Percentiles rank a stretch among this genome's conserved stretches.
Evolutionary conservation across 2,888 invertebrate genomes (phyloP).

Genomic region (Drosophila macrospina): DNA sequence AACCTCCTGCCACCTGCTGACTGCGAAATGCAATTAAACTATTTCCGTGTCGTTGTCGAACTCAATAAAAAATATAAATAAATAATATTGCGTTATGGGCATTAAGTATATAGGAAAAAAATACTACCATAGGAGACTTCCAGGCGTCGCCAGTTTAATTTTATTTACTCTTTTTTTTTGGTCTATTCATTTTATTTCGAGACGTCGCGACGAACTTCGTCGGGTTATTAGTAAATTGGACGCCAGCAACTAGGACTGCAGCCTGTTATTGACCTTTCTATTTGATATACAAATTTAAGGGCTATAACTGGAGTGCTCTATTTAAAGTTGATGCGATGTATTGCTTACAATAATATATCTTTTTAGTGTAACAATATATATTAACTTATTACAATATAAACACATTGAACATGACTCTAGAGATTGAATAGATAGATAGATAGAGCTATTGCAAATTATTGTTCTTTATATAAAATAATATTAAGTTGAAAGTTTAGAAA

Average conservation of each 20-base stretch:
- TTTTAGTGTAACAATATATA: too few relatives aligned
- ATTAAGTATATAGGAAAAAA: constrained; percentile 29
- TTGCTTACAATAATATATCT: too few relatives aligned
- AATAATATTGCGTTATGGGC: constrained; percentile 58
- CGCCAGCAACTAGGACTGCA: constrained; percentile 34
- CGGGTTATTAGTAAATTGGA: constrained; percentile 76
- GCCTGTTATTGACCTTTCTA: not conserved
- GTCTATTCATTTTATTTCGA: constrained; percentile 20
- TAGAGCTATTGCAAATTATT: too few relatives aligned
- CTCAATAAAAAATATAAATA: constrained; percentile 72
- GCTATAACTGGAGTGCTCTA: too few relatives aligned
- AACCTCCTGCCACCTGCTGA: constrained; percentile 31
- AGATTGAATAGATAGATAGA: too few relatives aligned
- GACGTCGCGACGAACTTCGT: constrained; percentile 22
- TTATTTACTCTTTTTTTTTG: constrained; percentile 23
- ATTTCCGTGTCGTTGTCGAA: constrained; percentile 71
- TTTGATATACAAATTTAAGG: not conserved
- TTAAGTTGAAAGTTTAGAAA: too few relatives aligned
- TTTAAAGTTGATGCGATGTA: too few relatives aligned
- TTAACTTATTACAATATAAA: too few relatives aligned
- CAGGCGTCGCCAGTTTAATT: constrained; percentile 52
- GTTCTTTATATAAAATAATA: too few relatives aligned
- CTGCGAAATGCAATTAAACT: constrained; percentile 76
- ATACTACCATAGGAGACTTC: constrained; percentile 52
- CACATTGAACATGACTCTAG: too few relatives aligned